Evolutionary conservation across 2,113 vertebrate species (phyloP).

Genomic region (Sapajus apella): DNA sequence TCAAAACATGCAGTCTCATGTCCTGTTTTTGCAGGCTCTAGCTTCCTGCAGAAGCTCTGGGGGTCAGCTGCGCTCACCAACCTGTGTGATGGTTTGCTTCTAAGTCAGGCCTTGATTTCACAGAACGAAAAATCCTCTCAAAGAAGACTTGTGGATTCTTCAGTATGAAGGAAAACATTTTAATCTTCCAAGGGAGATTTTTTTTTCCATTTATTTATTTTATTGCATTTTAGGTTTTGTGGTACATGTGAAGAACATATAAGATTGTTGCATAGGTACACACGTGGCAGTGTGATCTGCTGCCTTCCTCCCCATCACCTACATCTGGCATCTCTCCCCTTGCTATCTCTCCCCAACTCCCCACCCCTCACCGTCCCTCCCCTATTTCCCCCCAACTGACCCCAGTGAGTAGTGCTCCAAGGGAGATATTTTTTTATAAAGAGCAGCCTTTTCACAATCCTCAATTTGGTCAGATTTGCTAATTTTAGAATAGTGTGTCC

Average conservation of each 20-base stretch:
- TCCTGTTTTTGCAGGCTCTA: background rate
- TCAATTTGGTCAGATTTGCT: background rate
- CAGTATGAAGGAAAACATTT: background rate
- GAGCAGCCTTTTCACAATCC: background rate
- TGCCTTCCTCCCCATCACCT: no score
- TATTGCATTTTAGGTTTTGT: no score
- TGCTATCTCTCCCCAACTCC: no score
- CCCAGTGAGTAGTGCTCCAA: no score
- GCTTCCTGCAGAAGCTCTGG: background rate
- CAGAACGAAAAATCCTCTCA: background rate
- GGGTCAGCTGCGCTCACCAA: fast-evolving
- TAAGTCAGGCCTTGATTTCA: background rate
- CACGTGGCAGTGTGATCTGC: no score
- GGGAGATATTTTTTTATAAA: background rate
- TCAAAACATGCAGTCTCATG: background rate
- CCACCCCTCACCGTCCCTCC: no score
- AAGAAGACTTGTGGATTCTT: background rate
- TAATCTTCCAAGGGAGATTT: background rate
- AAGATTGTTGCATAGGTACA: no score
- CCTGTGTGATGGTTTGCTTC: background rate
- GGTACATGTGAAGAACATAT: no score
- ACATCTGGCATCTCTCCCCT: no score
- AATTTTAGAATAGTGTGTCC: background rate
- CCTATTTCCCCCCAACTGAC: no score
- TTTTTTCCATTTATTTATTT: background rate